phyloP scores from a whole-genome alignment of 2,797 vertebrate species.

The Spheniscus humboldti region DNA sequence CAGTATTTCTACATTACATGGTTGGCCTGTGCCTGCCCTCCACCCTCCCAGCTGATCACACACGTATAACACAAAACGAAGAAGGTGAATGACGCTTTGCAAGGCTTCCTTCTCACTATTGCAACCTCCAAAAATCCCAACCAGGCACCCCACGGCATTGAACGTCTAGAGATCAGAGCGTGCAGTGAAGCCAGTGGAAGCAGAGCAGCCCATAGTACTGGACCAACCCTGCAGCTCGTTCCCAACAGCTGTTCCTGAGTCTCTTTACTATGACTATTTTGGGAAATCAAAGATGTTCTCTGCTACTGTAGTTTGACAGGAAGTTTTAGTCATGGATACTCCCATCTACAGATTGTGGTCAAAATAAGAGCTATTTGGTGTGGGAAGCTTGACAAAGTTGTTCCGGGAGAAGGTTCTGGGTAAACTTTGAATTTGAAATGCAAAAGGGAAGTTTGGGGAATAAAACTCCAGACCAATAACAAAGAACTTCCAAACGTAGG shows the following conservation, averaged over 20 bases:
- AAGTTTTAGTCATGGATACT: not conserved
- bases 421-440: not conserved
- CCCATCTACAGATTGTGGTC: not conserved
- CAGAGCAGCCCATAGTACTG: not conserved
- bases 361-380: not conserved
- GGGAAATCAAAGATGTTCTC: not conserved
- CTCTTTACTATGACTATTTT: not conserved
- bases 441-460: not conserved
- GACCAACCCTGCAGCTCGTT: not conserved
- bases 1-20: not conserved
- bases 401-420: not conserved
- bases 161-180: not conserved
- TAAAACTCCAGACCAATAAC: not conserved
- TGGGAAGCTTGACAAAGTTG: not conserved
- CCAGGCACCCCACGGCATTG: rapidly evolving
- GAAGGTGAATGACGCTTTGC: not conserved
- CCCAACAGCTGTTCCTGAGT: not conserved
- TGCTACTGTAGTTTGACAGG: not conserved
- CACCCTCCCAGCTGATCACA: not conserved
- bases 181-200: not conserved
- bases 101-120: not conserved
- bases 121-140: not conserved
- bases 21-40: not conserved
- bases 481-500: not conserved
- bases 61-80: not conserved